A percentile compares a stretch with the other conserved stretches of the same genome.
Evolutionary conservation across 2,113 vertebrate genomes (phyloP).

Genomic region (Oplegnathus fasciatus): DNA sequence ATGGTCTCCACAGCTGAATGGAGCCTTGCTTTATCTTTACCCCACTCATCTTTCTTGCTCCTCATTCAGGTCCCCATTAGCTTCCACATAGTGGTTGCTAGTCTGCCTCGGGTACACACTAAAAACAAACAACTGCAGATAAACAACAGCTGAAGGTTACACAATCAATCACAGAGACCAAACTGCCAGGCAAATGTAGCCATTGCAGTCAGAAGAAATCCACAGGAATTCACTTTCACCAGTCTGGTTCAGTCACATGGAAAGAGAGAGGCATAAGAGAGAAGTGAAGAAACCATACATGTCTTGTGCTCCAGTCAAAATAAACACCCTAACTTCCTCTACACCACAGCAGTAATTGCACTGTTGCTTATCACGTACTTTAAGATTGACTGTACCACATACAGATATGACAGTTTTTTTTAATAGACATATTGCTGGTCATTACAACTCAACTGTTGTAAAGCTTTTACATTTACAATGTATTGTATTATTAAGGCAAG

Average conservation of each 20-base stretch:
- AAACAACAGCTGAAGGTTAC: slow-evolving; percentile 46
- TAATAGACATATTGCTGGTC: neutral
- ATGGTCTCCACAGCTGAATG: slow-evolving; percentile 23
- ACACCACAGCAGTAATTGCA: neutral
- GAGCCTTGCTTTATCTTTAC: slow-evolving; percentile 16
- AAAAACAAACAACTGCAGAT: slow-evolving; percentile 40
- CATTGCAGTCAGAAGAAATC: neutral
- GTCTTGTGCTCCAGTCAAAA: slow-evolving; percentile 3
- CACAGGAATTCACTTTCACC: slow-evolving; percentile 40
- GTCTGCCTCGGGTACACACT: neutral
- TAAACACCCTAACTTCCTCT: neutral
- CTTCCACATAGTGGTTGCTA: neutral
- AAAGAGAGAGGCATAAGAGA: neutral
- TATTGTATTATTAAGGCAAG: too few species aligned
- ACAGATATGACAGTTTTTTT: neutral
- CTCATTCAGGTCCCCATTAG: slow-evolving; percentile 5
- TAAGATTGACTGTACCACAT: neutral
- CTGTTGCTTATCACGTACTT: neutral
- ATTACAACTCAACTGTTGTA: neutral
- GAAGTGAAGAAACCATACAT: neutral
- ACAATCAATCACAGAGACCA: slow-evolving; percentile 27
- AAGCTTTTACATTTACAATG: neutral
- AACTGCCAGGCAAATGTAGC: slow-evolving; percentile 8
- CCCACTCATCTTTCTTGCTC: slow-evolving; percentile 6
- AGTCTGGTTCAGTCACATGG: neutral